Base-by-base conservation (phyloP, 2,113 vertebrate species). In the Platysternon megacephalum region DNA sequence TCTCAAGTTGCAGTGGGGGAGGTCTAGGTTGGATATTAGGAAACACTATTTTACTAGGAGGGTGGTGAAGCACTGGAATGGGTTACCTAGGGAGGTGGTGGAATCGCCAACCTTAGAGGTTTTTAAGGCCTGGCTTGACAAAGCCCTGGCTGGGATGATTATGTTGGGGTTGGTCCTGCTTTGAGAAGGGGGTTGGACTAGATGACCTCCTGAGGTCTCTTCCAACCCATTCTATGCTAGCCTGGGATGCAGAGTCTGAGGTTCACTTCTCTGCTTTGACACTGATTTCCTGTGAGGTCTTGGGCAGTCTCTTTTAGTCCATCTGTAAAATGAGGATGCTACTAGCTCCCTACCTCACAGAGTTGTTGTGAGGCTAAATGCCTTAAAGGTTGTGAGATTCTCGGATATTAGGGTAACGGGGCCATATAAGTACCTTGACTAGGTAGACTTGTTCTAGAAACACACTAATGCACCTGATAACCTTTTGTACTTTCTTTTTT, bases 371-470 rank as follows among this genome's bases (percentile, higher is more conserved):
- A 58, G 44, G 42, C 24, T 19, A 56, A 68, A n/a, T 32, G 6
- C 1, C 0, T 10, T 39, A 32, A 17, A 10, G 68, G 58, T 24
- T 11, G 28, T 0, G 0, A 1, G 10, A 22, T 16, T 76, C 26
- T 85, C 51, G 0, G 0, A 85, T 42, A 65, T 46, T 48, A 58
- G n/a, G 28, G 28, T 72, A 72, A 39, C 11, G 5, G n/a, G 65
- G n/a, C 8, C 65, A 72, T 72, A 72, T 39, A n/a, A 39, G 65
- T 11, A 35, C 28, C 74, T 78, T 46, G 46, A 28, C 42, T 46
- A 78, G 42, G 26, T 46, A 28, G 26, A 78, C 11, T 46, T 78
- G 24, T 78, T 46, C 74, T 46, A 78, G 24, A 44, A 46, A 78
- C 26, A 46, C 11, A 46, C 6, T 52, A 83, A 61, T 8, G 17